Percentiles rank a stretch among this genome's conserved stretches.
Conservation (phyloP, 2,113 vertebrate genomes). For the Dicrurus megarhynchus region DNA sequence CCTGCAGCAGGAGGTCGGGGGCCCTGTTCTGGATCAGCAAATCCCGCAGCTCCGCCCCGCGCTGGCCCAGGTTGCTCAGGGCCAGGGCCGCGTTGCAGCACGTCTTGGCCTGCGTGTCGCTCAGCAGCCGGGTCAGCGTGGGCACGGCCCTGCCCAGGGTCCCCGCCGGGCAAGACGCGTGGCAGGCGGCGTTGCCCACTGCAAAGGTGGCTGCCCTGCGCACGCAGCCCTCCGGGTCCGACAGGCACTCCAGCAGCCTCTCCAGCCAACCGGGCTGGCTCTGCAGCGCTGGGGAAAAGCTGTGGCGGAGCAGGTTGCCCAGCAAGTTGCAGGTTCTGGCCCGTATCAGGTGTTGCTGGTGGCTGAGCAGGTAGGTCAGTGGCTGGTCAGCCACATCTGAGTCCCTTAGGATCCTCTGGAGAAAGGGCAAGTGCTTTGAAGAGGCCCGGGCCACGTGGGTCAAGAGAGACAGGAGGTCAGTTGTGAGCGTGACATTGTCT, state of each 20-base stretch:
- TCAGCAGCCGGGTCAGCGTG: conserved; percentile 52
- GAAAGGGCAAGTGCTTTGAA: conserved; percentile 58
- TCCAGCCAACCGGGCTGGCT: conserved; percentile 40
- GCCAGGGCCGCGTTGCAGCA: conserved; percentile 68
- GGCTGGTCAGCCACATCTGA: conserved; percentile 26
- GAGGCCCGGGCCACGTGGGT: conserved; percentile 69
- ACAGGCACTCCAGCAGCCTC: conserved; percentile 62
- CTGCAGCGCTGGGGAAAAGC: conserved; percentile 28
- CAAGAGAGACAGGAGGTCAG: conserved; percentile 84
- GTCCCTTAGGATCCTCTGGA: conserved; percentile 65
- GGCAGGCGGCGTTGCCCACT: conserved; percentile 69
- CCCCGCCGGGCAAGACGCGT: neutral
- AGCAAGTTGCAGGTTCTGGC: conserved; percentile 82
- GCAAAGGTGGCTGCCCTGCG: conserved; percentile 72
- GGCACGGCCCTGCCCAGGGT: conserved; percentile 61
- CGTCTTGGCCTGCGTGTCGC: conserved; percentile 55
- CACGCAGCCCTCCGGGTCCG: conserved; percentile 59
- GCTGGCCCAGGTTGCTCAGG: conserved; percentile 71
- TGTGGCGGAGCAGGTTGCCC: conserved; percentile 72
- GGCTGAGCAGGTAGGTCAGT: conserved; percentile 67
- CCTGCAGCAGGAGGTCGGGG: conserved; percentile 66
- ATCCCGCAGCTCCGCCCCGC: conserved; percentile 13
- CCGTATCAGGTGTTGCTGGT: conserved; percentile 73
- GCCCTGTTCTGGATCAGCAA: conserved; percentile 55
- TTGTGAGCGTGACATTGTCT: conserved; percentile 65